Base-by-base conservation (phyloP, 2,113 vertebrate species). In the Dascyllus trimaculatus region DNA sequence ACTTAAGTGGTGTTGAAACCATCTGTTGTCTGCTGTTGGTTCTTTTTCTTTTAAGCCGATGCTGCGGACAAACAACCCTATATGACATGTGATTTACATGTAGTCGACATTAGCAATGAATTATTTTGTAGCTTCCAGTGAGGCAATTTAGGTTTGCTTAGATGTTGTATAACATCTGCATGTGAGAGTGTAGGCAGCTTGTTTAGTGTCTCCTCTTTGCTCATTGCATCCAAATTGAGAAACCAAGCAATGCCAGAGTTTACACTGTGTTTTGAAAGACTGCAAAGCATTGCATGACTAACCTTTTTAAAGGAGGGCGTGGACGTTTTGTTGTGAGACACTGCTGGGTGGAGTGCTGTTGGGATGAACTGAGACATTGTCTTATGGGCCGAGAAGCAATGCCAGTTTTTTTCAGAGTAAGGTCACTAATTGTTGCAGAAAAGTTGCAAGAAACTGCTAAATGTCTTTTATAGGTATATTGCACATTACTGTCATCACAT, bases 1-100 rank as follows among this genome's bases (percentile, higher is more conserved):
- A 87, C 92, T 90, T 92, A 94, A 91, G 86, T 82, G 89, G 91
- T 93, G 93, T 93, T 95, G 95, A 95, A 95, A 90, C 95, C 95
- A 96, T 96, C 95, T 95, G 96, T 92, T 92, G 26, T 95, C 88
- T 95, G 96, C 91, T 92, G 26, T 95, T 88, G 91, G 89, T 91
- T 90, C 90, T 93, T 91, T 91, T 94, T 91, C 91, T 94, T 93
- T 94, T 93, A 94, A 95, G 93, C 91, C 91, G 93, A 95, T 93
- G 63, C 38, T 95, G 91, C 94, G 71, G 66, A 49, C 60, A 85
- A 74, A 80, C 72, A 48, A 54, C 26, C 29, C 18, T 10, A 43
- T 60, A 67, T 45, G 52, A 57, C 38, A 2, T 40, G 26, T 64
- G 54, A 71, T 71, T 32, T 82, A 72, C 38, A 68, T 57, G 62